A percentile compares a stretch with the other conserved stretches of the same genome.
These are phyloP conservation scores for Acrocera orbiculus DNA, from an alignment of 2,888 invertebrate species.

Conservation along the genomic window DNA sequence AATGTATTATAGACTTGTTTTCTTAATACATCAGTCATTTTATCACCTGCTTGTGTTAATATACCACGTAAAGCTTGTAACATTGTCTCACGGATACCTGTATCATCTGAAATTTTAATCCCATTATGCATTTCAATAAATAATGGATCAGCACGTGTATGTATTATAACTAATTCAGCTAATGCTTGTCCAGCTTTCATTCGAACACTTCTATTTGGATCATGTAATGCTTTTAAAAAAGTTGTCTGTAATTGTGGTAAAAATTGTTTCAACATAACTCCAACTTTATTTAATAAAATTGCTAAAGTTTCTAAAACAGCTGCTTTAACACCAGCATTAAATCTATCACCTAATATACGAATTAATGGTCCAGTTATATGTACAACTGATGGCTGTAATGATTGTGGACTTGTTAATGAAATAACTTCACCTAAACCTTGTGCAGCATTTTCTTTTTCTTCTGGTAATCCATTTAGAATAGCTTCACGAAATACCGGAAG, in stretches of 20 bases:
- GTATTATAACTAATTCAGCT: constrained; percentile 75
- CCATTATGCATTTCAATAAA: constrained; percentile 82
- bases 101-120: constrained; percentile 69
- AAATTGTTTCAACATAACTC: constrained; percentile 90
- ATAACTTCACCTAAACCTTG: constrained; percentile 61
- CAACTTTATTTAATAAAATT: constrained; percentile 82
- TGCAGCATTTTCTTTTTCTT: constrained; percentile 90
- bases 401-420: constrained; percentile 54
- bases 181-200: constrained; percentile 79
- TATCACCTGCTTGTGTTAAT: constrained; percentile 68
- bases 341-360: constrained; percentile 89
- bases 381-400: constrained; percentile 88
- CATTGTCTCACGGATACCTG: constrained; percentile 75
- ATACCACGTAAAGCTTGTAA: constrained; percentile 78
- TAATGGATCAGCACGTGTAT: constrained; percentile 86
- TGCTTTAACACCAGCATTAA: constrained; percentile 85
- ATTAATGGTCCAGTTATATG: constrained; percentile 96
- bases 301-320: constrained; percentile 90
- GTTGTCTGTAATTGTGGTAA: constrained; percentile 97
- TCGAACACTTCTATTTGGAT: constrained; percentile 71
- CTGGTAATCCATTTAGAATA: constrained; percentile 84
- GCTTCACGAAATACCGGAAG: constrained; percentile 92
- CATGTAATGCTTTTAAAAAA: constrained; percentile 87
- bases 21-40: constrained; percentile 67
- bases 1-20: constrained; percentile 55